Conservation (phyloP, 2,888 invertebrate species). For the Drosophila atroscutellata region DNA sequence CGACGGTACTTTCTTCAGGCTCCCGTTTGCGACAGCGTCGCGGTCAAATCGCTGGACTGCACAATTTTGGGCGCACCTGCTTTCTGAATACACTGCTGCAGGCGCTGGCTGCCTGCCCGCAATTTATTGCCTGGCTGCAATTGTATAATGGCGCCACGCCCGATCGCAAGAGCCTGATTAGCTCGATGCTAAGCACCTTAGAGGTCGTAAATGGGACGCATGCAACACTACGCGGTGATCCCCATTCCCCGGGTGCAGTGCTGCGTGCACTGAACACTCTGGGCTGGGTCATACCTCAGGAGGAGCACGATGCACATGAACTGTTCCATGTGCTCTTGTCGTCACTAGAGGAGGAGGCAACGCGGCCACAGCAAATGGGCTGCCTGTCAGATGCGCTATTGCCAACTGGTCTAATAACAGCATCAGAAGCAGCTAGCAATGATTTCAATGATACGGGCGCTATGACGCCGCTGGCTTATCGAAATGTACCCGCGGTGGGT, state of each 20-base stretch:
- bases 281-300: constrained; percentile 95
- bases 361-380: constrained; percentile 85
- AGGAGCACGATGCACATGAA: constrained; percentile 98
- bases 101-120: constrained; percentile 94
- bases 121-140: constrained; percentile 93
- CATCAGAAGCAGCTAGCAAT: constrained; percentile 41
- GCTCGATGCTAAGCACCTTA: constrained; percentile 90
- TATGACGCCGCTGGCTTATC: constrained; percentile 16
- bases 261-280: constrained; percentile 90
- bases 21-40: constrained; percentile 87
- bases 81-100: constrained; percentile 96
- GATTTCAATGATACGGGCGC: constrained; percentile 25
- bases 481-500: constrained; percentile 15
- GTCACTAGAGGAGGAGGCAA: constrained; percentile 95
- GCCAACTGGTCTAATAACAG: constrained; percentile 62
- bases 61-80: constrained; percentile 96
- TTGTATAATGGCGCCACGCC: constrained; percentile 87
- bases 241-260: constrained; percentile 88
- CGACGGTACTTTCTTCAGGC: constrained; percentile 46
- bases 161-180: constrained; percentile 90
- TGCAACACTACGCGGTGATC: constrained; percentile 87
- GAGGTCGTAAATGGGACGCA: constrained; percentile 89
- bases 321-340: constrained; percentile 94
- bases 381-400: constrained; percentile 90
- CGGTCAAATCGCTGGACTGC: constrained; percentile 93